A percentile compares a stretch with the other conserved stretches of the same genome.
phyloP scores from a whole-genome alignment of 2,888 invertebrate species.

The Pseudococcus longispinus region DNA sequence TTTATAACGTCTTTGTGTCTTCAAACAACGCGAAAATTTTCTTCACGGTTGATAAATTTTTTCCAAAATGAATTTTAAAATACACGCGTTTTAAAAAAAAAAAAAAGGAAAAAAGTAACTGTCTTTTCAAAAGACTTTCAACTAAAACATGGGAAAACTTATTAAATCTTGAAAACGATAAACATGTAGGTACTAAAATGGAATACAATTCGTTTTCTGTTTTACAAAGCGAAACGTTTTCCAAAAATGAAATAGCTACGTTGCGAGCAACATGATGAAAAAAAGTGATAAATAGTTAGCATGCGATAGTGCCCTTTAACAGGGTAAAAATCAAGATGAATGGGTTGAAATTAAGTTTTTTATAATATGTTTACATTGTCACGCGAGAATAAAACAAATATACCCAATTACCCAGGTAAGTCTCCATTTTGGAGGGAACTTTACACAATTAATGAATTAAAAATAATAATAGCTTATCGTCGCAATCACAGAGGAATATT shows the following conservation, averaged over 20 bases:
- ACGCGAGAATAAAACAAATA: constrained; percentile 17
- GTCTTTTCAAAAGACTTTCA: background rate
- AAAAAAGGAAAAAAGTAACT: background rate
- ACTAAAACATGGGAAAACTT: background rate
- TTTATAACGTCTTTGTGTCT: background rate
- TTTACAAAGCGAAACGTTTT: background rate
- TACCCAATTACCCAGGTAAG: background rate
- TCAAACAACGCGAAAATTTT: background rate
- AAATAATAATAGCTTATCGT: background rate
- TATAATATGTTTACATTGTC: constrained; percentile 14
- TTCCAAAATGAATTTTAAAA: background rate
- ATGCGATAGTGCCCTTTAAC: background rate
- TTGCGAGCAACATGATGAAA: background rate
- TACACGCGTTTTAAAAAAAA: background rate
- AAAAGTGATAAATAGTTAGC: constrained; percentile 18
- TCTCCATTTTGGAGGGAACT: background rate
- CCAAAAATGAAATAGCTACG: background rate
- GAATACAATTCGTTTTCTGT: constrained; percentile 11
- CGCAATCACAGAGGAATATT: background rate
- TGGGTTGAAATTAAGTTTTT: constrained; percentile 29
- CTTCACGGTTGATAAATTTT: background rate
- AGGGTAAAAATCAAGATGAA: constrained; percentile 16
- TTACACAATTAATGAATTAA: constrained; percentile 1
- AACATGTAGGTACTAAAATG: background rate
- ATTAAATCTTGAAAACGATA: background rate